Base-by-base conservation (phyloP, 2,797 vertebrate species). In the Pangasius sanitwongsei region DNA sequence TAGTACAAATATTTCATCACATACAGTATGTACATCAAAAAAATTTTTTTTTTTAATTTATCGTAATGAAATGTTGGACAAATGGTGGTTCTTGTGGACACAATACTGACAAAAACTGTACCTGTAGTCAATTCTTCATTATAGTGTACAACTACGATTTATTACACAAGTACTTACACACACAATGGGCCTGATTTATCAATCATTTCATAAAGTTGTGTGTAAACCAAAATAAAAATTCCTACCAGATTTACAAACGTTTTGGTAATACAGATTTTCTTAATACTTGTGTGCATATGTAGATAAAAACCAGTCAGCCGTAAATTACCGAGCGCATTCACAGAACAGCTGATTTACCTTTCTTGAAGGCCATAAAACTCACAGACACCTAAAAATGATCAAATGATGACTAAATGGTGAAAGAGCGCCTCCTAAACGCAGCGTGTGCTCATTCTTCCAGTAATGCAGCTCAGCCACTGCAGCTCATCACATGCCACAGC, bases 31-130 rank as follows among this genome's bases (percentile, higher is more conserved):
- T 41, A 28, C 44, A 83, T 48, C 28, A 75, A 63, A 83, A 23
- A 88, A 74, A 87, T 34, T 34, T 34, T 37, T 41, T 41, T 41
- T 41, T 41, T 41, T 61, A 6, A 59, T 44, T 72, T 59, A 34
- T 34, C 25, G 4, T 25, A 59, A 15, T 37, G 70, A 88, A 88
- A 84, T 84, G 34, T 31, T 25, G 69, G 57, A 75, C 31, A 75
- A 55, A 53, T 69, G 8, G 50, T 50, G 61, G 44, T 69, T 34
- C 9, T 28, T 63, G 12, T 28, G 48, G 75, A 87, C 31, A 81
- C 0, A 87, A 87, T 69, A 81, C 86, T 87, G 44, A n/a, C 69
- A 12, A 78, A 25, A 50, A 18, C 50, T 57, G 6, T 28, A 16
- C 34, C 41, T 28, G 59, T 12, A 6, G 34, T 55, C 75, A 5